Percentiles rank a stretch among this genome's conserved stretches.
These are phyloP conservation scores for Elachura formosa DNA, from an alignment of 2,113 vertebrate genomes.

Conservation along the genomic window DNA sequence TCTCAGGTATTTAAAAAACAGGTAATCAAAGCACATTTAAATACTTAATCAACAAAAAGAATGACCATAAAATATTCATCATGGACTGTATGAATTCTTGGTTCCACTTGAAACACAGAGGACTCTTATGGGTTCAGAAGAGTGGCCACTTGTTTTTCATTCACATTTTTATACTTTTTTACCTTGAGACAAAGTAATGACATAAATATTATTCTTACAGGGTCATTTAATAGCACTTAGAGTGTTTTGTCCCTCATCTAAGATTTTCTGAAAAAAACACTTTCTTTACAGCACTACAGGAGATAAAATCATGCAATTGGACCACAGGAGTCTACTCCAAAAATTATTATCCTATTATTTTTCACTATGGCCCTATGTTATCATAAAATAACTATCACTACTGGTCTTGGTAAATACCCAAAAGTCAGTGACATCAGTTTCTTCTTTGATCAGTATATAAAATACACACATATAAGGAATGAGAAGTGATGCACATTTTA, in stretches of 20 bases:
- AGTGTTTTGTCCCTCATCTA: not conserved
- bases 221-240: slow-evolving; percentile 2
- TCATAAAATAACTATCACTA: not conserved
- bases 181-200: not conserved
- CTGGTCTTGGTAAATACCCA: not conserved
- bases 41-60: not conserved
- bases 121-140: not conserved
- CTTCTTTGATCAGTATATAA: not conserved
- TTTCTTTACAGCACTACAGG: not conserved
- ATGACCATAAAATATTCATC: not conserved
- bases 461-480: not conserved
- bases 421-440: not conserved
- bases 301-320: not conserved
- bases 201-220: not conserved
- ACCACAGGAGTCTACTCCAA: not conserved
- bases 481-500: not conserved
- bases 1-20: not conserved
- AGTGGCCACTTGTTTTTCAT: not conserved
- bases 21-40: not conserved
- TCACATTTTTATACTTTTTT: not conserved
- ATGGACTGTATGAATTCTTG: not conserved
- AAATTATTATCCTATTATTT: not conserved
- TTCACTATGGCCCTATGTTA: not conserved
- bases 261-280: not conserved
- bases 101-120: not conserved